A percentile compares a stretch with the other conserved stretches of the same genome.
Evolutionary conservation across 2,113 vertebrate genomes (phyloP).

Genomic region (Oenanthe melanoleuca): DNA sequence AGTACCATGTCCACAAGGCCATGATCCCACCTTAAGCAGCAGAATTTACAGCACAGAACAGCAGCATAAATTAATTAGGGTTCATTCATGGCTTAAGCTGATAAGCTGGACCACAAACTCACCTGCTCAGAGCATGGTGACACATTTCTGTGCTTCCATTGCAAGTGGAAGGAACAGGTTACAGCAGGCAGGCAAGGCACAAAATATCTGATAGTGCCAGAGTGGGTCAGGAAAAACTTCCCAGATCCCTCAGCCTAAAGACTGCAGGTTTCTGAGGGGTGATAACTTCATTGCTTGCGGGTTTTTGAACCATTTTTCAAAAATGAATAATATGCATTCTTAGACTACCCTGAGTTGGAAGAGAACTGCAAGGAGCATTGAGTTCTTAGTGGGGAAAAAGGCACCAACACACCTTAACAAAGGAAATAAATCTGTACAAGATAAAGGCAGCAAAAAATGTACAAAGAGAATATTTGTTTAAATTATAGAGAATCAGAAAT

Average conservation of each 20-base stretch:
- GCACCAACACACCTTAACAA: neutral
- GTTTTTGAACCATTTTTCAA: neutral
- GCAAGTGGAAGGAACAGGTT: neutral
- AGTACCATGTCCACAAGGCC: neutral
- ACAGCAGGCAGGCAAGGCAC: neutral
- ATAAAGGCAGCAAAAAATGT: neutral
- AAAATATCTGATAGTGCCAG: neutral
- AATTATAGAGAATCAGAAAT: neutral
- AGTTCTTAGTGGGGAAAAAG: neutral
- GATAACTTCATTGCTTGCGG: neutral
- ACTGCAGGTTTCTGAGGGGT: neutral
- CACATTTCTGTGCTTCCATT: neutral
- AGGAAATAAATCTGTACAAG: neutral
- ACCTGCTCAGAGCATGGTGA: neutral
- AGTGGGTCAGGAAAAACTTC: neutral
- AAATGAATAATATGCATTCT: neutral
- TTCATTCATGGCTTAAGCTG: neutral
- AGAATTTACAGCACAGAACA: neutral
- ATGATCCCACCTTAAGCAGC: neutral
- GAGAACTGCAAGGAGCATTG: neutral
- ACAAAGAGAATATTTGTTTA: neutral
- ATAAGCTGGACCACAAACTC: neutral
- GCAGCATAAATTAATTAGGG: neutral
- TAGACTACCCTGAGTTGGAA: neutral
- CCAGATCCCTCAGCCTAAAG: neutral